phyloP scores from a whole-genome alignment of 2,113 vertebrate genomes.

The Mesitornis unicolor region DNA sequence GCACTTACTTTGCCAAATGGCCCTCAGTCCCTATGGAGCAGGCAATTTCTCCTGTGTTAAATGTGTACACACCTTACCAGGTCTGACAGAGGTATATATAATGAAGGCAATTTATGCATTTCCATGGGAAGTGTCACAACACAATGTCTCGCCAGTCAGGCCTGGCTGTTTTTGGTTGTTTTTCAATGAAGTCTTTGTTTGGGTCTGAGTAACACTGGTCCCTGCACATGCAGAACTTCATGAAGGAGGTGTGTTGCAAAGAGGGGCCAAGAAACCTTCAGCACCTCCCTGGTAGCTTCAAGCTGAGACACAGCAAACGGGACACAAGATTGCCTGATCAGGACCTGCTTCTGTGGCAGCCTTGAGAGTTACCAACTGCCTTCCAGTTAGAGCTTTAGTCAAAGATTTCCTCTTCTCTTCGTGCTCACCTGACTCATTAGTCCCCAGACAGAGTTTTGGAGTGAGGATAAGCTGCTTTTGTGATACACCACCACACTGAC shows the following conservation, averaged over 20 bases:
- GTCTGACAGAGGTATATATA: not conserved
- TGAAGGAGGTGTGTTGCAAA: not conserved
- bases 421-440: not conserved
- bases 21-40: not conserved
- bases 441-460: not conserved
- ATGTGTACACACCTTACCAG: not conserved
- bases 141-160: not conserved
- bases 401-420: not conserved
- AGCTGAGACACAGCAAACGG: not conserved
- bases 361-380: not conserved
- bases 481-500: not conserved
- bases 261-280: not conserved
- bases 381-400: not conserved
- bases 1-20: slow-evolving; percentile 16
- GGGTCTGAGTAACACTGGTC: not conserved
- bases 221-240: not conserved
- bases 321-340: not conserved
- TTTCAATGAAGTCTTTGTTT: not conserved
- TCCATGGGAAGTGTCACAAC: not conserved
- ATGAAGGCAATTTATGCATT: not conserved
- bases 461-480: not conserved
- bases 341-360: not conserved
- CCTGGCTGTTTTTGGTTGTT: rapidly evolving
- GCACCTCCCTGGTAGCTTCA: not conserved
- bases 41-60: not conserved